Evolutionary conservation across 2,888 invertebrate genomes (phyloP).

Genomic region (Aricia artaxerxes): DNA sequence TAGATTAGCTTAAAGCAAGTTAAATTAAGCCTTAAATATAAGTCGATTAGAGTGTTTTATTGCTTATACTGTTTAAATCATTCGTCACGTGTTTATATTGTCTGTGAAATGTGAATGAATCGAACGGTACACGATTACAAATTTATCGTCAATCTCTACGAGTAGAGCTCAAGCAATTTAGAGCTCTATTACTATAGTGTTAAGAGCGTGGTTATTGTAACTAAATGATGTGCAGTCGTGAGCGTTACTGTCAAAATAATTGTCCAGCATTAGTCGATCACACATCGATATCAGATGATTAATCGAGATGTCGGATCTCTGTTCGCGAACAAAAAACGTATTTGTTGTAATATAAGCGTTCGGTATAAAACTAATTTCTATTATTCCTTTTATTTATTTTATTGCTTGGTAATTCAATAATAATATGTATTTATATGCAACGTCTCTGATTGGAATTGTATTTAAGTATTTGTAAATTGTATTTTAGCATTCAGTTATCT

Average conservation of each 20-base stretch:
- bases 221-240: slow-evolving; percentile 20
- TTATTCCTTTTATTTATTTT: neutral
- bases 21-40: slow-evolving; percentile 27
- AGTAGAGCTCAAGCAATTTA: slow-evolving; percentile 35
- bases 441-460: too few relatives aligned
- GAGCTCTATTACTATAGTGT: slow-evolving; percentile 31
- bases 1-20: neutral
- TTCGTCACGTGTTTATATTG: slow-evolving; percentile 45
- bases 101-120: slow-evolving; percentile 67
- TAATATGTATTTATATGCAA: neutral
- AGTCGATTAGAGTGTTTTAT: slow-evolving; percentile 41
- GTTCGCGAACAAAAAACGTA: slow-evolving; percentile 26
- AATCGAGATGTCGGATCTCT: slow-evolving; percentile 55
- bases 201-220: slow-evolving; percentile 32
- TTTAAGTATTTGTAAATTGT: too few relatives aligned
- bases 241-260: slow-evolving; percentile 51
- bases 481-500: too few relatives aligned
- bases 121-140: slow-evolving; percentile 56
- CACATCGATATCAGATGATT: slow-evolving; percentile 65
- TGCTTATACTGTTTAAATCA: slow-evolving; percentile 44
- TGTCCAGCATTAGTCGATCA: slow-evolving; percentile 63
- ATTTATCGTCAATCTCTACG: slow-evolving; percentile 38
- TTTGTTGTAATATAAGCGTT: slow-evolving; percentile 6
- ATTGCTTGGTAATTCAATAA: neutral
- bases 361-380: neutral